Percentiles rank a stretch among this genome's conserved stretches.
phyloP scores from a whole-genome alignment of 2,797 vertebrate genomes.

The Ficedula albicollis region DNA sequence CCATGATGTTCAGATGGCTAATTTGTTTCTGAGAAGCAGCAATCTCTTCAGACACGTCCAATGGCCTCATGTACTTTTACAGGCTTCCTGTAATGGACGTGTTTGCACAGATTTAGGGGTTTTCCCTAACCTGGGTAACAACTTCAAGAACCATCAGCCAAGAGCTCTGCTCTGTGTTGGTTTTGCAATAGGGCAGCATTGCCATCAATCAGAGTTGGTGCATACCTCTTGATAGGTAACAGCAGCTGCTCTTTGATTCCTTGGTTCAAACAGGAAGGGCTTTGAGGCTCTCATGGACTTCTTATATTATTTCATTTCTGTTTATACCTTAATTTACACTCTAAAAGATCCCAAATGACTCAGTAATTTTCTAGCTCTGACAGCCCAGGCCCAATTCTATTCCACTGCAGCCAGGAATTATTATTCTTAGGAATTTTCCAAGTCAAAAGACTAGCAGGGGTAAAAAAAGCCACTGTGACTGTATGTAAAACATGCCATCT shows the following conservation, averaged over 20 bases:
- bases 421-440: background rate
- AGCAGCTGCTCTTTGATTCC: background rate
- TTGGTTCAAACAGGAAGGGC: background rate
- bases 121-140: constrained; percentile 30
- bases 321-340: background rate
- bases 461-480: too few species aligned
- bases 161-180: background rate
- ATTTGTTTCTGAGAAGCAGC: constrained; percentile 31
- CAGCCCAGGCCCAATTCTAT: background rate
- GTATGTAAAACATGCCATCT: background rate
- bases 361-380: background rate
- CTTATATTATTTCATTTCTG: background rate
- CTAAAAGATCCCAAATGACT: background rate
- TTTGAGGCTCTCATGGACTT: background rate
- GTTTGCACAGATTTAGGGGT: background rate
- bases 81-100: constrained; percentile 27
- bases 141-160: background rate
- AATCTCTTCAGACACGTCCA: constrained; percentile 21
- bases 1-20: constrained; percentile 17
- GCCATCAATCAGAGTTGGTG: background rate
- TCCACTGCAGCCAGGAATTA: background rate
- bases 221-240: background rate
- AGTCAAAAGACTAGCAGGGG: background rate
- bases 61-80: background rate
- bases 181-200: background rate